Evolutionary conservation across 2,888 invertebrate genomes (phyloP).

Genomic region (Acronicta psi): DNA sequence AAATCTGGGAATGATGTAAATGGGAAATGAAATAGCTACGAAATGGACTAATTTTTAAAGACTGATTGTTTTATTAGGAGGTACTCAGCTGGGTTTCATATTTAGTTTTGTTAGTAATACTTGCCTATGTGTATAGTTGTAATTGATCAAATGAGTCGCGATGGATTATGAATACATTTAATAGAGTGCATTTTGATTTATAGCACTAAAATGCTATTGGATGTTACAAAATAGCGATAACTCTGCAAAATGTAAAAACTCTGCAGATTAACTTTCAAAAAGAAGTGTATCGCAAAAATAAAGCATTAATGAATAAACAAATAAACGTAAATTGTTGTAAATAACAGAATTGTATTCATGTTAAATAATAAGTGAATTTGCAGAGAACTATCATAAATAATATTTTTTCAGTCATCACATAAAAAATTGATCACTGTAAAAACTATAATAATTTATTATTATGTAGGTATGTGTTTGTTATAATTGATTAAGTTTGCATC

Average conservation of each 20-base stretch:
- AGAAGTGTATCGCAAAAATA: not conserved
- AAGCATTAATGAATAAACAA: not conserved
- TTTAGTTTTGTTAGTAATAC: conserved; percentile 14
- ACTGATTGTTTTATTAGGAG: conserved; percentile 57
- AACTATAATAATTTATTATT: conserved; percentile 19
- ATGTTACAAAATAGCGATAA: conserved; percentile 7
- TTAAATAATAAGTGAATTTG: not conserved
- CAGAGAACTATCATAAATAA: not conserved
- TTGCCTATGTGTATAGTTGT: conserved; percentile 25
- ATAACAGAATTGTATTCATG: conserved; percentile 4
- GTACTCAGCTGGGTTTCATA: conserved; percentile 17
- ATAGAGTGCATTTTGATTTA: conserved; percentile 37
- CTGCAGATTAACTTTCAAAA: conserved; percentile 1
- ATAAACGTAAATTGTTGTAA: not conserved
- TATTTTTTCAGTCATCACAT: conserved; percentile 4
- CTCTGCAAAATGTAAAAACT: conserved; percentile 15
- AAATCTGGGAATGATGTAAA: not conserved
- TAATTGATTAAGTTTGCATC: conserved; percentile 30
- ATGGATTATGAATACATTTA: conserved; percentile 67
- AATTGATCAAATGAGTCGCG: conserved; percentile 63
- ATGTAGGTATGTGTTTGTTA: conserved; percentile 24
- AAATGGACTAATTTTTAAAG: conserved; percentile 53
- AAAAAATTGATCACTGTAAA: conserved; percentile 1
- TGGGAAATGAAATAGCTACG: conserved; percentile 14
- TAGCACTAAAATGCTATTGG: conserved; percentile 18